A percentile compares a stretch with the other conserved stretches of the same genome.
phyloP scores from a whole-genome alignment of 2,888 invertebrate genomes.

The Diabrotica balteata region DNA sequence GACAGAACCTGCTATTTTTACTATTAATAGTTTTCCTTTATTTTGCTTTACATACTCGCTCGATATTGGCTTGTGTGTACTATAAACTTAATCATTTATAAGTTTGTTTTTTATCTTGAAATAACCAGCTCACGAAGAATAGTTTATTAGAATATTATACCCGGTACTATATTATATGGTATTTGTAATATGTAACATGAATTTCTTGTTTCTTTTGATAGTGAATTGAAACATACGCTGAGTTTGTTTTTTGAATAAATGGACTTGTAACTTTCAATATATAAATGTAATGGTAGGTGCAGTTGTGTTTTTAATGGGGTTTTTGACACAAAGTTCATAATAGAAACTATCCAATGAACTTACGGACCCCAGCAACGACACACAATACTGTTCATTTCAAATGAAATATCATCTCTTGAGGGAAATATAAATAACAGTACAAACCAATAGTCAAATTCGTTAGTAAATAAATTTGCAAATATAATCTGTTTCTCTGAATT shows the following conservation, averaged over 20 bases:
- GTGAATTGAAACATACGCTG: slow-evolving; percentile 28
- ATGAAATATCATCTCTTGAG: no score
- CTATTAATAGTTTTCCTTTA: slow-evolving; percentile 11
- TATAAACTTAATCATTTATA: slow-evolving; percentile 26
- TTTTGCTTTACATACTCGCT: slow-evolving; percentile 28
- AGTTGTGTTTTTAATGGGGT: slow-evolving; percentile 26
- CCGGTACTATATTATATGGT: slow-evolving; percentile 36
- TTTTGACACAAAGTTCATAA: no score
- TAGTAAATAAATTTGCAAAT: no score
- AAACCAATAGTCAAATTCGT: no score
- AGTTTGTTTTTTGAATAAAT: slow-evolving; percentile 25
- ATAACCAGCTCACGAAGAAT: slow-evolving; percentile 31
- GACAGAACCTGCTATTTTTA: slow-evolving; percentile 14
- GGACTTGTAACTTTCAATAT: slow-evolving; percentile 38
- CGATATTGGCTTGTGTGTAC: slow-evolving; percentile 26
- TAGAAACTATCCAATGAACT: no score
- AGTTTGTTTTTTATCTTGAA: slow-evolving; percentile 25
- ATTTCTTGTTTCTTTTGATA: slow-evolving; percentile 29
- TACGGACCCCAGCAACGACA: no score
- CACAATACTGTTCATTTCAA: no score
- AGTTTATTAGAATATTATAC: slow-evolving; percentile 41
- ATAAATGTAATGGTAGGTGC: slow-evolving; percentile 51
- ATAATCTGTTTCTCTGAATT: no score
- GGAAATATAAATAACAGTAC: no score
- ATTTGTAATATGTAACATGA: slow-evolving; percentile 39